Evolutionary conservation across 2,888 invertebrate genomes (phyloP).

Genomic region (Nasonovia ribisnigri): DNA sequence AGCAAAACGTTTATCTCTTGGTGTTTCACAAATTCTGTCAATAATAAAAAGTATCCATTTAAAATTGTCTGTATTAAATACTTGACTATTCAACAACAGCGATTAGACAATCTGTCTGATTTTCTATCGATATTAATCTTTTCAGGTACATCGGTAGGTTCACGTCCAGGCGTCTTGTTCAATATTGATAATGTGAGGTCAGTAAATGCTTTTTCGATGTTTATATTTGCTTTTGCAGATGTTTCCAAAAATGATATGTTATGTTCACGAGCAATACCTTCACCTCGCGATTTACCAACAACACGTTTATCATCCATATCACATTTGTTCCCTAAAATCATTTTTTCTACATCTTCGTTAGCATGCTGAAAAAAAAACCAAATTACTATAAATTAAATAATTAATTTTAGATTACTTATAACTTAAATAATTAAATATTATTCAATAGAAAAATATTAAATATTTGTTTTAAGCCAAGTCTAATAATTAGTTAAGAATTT

Average conservation of each 20-base stretch:
- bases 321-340: conserved; percentile 98
- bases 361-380: conserved; percentile 81
- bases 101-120: conserved; percentile 76
- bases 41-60: conserved; percentile 56
- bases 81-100: conserved; percentile 73
- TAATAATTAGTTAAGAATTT: not conserved
- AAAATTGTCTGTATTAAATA: conserved; percentile 55
- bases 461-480: not conserved
- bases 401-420: not conserved
- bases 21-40: conserved; percentile 59
- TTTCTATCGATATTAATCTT: conserved; percentile 82
- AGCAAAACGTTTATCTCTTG: conserved; percentile 50
- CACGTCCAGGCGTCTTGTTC: conserved; percentile 88
- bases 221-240: conserved; percentile 96
- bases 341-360: conserved; percentile 98
- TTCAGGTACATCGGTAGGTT: conserved; percentile 82
- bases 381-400: conserved; percentile 52
- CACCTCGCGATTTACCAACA: conserved; percentile 92
- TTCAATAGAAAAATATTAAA: not conserved
- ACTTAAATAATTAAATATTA: not conserved
- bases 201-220: conserved; percentile 95
- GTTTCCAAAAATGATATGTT: conserved; percentile 98
- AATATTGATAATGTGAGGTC: conserved; percentile 95
- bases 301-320: conserved; percentile 96
- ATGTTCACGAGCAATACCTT: conserved; percentile 96